phyloP scores from a whole-genome alignment of 35 echinoderm and acorn worm species.

The Lytechinus variegatus region DNA sequence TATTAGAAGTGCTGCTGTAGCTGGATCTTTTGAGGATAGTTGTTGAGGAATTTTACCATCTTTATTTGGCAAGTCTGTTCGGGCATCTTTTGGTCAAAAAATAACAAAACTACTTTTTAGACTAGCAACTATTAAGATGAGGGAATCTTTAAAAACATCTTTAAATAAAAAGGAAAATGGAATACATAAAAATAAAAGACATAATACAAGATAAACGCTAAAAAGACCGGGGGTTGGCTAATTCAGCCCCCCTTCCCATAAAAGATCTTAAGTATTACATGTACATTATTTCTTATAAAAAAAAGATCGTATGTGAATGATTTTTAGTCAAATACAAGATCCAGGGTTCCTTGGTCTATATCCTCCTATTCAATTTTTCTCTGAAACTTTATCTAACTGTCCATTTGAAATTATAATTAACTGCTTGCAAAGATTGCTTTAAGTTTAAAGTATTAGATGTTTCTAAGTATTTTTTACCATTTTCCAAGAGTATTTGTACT shows the following conservation, averaged over 20 bases:
- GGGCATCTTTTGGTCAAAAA: constrained; percentile 55
- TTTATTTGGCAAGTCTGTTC: constrained; percentile 85
- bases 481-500: constrained; percentile 76
- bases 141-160: not conserved
- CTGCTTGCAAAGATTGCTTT: too few relatives aligned
- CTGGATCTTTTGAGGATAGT: constrained; percentile 79
- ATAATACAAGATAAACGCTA: not conserved
- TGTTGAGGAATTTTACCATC: constrained; percentile 78
- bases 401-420: too few relatives aligned
- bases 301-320: too few relatives aligned
- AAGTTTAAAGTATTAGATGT: not conserved
- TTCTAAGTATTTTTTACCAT: constrained; percentile 60
- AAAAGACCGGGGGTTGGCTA: too few relatives aligned
- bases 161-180: not conserved
- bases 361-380: too few relatives aligned
- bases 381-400: too few relatives aligned
- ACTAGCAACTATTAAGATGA: not conserved
- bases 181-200: not conserved
- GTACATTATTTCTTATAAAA: too few relatives aligned
- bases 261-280: too few relatives aligned
- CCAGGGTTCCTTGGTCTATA: too few relatives aligned
- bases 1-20: constrained; percentile 70
- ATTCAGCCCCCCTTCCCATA: too few relatives aligned
- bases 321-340: too few relatives aligned
- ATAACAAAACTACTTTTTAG: not conserved